These are phyloP conservation scores for Zaprionus lachaisei DNA, from an alignment of 1,140 invertebrate genomes.

Conservation along the genomic window DNA sequence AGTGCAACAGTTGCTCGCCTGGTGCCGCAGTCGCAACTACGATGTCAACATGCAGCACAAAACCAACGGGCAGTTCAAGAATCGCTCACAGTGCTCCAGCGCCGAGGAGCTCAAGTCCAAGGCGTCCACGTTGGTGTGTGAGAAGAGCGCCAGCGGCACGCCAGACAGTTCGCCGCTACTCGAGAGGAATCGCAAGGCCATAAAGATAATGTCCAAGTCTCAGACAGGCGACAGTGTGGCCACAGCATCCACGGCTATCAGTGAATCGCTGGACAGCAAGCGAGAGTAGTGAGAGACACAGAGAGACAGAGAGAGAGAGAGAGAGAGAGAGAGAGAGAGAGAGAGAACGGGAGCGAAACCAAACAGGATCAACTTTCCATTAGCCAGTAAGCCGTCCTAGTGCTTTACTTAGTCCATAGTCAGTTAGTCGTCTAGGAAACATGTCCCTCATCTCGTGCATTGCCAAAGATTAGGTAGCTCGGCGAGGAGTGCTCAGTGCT, in stretches of 20 bases:
- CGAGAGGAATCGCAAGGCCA: constrained; percentile 25
- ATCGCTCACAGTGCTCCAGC: constrained; percentile 64
- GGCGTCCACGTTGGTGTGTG: constrained; percentile 50
- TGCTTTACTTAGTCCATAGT: constrained; percentile 67
- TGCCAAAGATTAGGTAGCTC: constrained; percentile 65
- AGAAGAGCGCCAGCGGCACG: constrained; percentile 41
- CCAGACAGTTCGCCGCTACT: constrained; percentile 68
- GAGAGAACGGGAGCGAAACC: not conserved
- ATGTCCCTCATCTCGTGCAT: constrained; percentile 31
- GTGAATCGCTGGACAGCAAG: constrained; percentile 43
- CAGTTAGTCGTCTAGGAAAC: constrained; percentile 39
- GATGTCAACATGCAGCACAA: constrained; percentile 63
- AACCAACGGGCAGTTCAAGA: constrained; percentile 59
- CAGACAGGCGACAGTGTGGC: constrained; percentile 65
- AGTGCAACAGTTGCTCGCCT: constrained; percentile 42
- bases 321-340: too few species aligned
- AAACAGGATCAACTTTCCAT: constrained; percentile 32
- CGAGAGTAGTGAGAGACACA: constrained; percentile 35
- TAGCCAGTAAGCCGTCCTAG: constrained; percentile 76
- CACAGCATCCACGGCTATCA: constrained; percentile 55
- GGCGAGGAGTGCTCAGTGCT: constrained; percentile 2
- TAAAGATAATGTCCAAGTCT: constrained; percentile 49
- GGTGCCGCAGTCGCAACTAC: constrained; percentile 50
- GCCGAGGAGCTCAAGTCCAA: constrained; percentile 71
- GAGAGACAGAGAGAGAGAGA: too few species aligned